Percentiles rank a stretch among this genome's conserved stretches.
These are phyloP conservation scores for Pandemis corylana DNA, from an alignment of 2,888 invertebrate genomes.

Conservation along the genomic window DNA sequence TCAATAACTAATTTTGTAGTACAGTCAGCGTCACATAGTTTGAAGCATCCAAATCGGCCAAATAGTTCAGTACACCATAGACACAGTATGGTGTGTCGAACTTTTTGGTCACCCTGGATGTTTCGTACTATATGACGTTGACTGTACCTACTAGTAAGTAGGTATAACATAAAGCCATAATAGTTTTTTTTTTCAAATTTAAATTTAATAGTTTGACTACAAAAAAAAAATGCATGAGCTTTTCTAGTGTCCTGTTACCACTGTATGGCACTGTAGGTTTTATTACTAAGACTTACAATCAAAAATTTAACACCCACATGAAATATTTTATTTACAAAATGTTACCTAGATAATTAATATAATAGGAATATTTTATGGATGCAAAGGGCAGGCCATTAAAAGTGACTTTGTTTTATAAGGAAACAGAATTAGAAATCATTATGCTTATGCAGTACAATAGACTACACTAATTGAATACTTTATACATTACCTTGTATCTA, in stretches of 20 bases:
- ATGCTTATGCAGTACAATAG: slow-evolving; percentile 44
- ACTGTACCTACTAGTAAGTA: no score
- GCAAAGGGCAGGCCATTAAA: slow-evolving; percentile 1
- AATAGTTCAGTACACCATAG: no score
- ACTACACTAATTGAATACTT: slow-evolving; percentile 30
- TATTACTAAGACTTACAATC: neutral
- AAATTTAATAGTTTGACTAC: no score
- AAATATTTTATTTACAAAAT: slow-evolving; percentile 34
- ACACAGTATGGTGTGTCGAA: no score
- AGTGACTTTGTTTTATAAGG: slow-evolving; percentile 16
- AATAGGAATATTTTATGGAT: slow-evolving; percentile 19
- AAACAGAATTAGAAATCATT: slow-evolving; percentile 12
- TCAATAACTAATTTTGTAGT: neutral
- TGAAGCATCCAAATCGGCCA: no score
- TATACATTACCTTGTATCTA: slow-evolving; percentile 40
- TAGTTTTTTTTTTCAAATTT: no score
- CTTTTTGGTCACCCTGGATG: no score
- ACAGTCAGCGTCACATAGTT: no score
- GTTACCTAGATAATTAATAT: slow-evolving; percentile 24
- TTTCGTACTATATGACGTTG: no score
- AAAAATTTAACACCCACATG: slow-evolving; percentile 15
- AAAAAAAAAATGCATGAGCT: neutral
- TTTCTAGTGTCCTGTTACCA: neutral
- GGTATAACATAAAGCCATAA: no score
- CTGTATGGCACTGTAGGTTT: neutral